Conservation (phyloP, 2,888 invertebrate species). For the Apeira syringaria region DNA sequence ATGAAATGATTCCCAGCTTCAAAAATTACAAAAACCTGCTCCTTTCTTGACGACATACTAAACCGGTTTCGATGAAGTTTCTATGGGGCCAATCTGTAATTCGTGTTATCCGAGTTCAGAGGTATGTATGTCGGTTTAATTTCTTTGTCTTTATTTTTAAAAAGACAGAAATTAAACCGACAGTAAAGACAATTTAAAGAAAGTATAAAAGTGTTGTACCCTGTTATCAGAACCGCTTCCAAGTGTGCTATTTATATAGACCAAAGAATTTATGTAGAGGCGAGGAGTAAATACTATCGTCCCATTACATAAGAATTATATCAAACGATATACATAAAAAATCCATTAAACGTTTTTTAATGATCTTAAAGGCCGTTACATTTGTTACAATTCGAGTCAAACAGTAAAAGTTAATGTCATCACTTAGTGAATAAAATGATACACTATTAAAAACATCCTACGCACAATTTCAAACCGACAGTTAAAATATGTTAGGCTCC, state of each 20-base stretch:
- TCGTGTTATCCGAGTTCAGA: too few species aligned
- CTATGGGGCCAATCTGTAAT: too few species aligned
- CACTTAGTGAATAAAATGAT: conserved; percentile 54
- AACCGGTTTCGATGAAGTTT: too few species aligned
- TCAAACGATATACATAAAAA: conserved; percentile 36
- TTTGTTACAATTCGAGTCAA: conserved; percentile 49
- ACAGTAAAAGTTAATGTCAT: conserved; percentile 46
- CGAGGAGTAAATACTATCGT: conserved; percentile 12
- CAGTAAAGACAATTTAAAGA: too few species aligned
- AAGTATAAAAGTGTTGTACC: too few species aligned
- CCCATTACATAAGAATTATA: conserved; percentile 7
- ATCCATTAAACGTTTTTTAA: conserved; percentile 39
- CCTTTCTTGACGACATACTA: too few species aligned
- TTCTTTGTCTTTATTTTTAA: too few species aligned
- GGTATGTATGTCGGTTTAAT: too few species aligned
- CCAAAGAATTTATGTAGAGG: conserved; percentile 9
- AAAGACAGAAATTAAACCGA: too few species aligned
- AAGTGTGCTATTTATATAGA: neutral
- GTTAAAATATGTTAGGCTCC: conserved; percentile 37
- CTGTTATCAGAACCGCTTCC: conserved; percentile 1
- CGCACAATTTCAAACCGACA: conserved; percentile 45
- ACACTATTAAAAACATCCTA: conserved; percentile 68
- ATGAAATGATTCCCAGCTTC: too few species aligned
- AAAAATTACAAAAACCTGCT: too few species aligned
- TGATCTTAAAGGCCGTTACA: conserved; percentile 43